A percentile compares a stretch with the other conserved stretches of the same genome.
These are phyloP conservation scores for Drosophila parvula DNA, from an alignment of 1,140 invertebrate genomes.

Conservation along the genomic window DNA sequence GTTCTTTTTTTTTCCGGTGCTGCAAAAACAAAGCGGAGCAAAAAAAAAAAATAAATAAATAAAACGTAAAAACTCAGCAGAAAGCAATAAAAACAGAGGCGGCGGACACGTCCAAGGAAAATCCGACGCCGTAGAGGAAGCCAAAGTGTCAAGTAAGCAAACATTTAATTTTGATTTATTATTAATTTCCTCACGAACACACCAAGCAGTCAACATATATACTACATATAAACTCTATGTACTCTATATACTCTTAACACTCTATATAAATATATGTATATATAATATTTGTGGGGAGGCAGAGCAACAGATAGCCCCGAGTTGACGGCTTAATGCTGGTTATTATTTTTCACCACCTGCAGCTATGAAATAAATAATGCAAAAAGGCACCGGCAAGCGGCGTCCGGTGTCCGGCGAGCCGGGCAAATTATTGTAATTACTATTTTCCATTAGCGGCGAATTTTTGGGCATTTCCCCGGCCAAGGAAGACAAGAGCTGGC, in stretches of 20 bases:
- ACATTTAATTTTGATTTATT: constrained; percentile 82
- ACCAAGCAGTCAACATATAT: constrained; percentile 22
- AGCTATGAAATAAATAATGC: constrained; percentile 55
- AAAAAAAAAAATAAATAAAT: constrained; percentile 60
- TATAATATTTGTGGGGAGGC: no score
- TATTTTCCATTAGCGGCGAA: constrained; percentile 75
- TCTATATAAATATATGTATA: no score
- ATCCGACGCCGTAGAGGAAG: constrained; percentile 33
- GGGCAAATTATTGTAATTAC: constrained; percentile 76
- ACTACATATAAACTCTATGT: no score
- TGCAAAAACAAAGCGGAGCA: constrained; percentile 9
- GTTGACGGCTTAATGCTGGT: constrained; percentile 43
- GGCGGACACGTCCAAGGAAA: constrained; percentile 23
- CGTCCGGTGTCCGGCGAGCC: constrained; percentile 5
- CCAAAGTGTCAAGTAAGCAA: constrained; percentile 79
- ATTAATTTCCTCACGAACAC: constrained; percentile 72
- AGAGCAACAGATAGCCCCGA: constrained; percentile 31
- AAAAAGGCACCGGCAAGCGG: constrained; percentile 33
- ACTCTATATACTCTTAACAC: no score
- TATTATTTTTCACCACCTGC: constrained; percentile 46
- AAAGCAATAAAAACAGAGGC: constrained; percentile 71
- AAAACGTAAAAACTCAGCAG: constrained; percentile 65
- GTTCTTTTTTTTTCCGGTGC: constrained; percentile 37
- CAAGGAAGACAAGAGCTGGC: neutral
- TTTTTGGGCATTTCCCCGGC: constrained; percentile 42